phyloP scores from a whole-genome alignment of 2,113 vertebrate genomes.

The Ursus arctos region DNA sequence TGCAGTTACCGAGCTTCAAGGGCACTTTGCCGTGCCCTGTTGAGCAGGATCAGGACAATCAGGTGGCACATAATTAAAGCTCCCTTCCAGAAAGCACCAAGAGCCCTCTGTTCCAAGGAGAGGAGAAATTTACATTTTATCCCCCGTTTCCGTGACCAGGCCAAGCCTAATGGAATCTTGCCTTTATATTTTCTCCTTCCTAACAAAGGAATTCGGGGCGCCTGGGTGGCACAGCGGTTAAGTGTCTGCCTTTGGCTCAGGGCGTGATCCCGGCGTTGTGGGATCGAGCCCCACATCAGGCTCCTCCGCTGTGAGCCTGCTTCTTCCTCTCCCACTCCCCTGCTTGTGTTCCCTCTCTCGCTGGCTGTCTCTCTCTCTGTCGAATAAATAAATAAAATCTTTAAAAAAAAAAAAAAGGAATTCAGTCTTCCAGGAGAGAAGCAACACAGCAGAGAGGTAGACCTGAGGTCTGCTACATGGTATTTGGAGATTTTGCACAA shows the following conservation, averaged over 20 bases:
- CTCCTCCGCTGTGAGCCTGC: no score
- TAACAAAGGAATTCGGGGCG: no score
- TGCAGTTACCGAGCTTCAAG: not conserved
- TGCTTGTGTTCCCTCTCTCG: no score
- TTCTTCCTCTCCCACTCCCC: no score
- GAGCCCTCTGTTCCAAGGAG: not conserved
- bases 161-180: not conserved
- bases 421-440: not conserved
- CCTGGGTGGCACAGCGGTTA: no score
- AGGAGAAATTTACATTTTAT: conserved; percentile 19
- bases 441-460: not conserved
- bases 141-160: not conserved
- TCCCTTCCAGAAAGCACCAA: conserved; percentile 6
- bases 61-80: not conserved
- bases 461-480: not conserved
- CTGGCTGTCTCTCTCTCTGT: no score
- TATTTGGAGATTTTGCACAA: not conserved
- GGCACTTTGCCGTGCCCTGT: not conserved
- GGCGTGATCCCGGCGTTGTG: no score
- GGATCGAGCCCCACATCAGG: no score
- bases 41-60: not conserved
- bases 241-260: no score
- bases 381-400: no score
- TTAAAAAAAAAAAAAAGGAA: no score
- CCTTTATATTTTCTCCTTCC: not conserved